phyloP scores from a whole-genome alignment of 2,888 invertebrate genomes.

The Seira musarum region DNA sequence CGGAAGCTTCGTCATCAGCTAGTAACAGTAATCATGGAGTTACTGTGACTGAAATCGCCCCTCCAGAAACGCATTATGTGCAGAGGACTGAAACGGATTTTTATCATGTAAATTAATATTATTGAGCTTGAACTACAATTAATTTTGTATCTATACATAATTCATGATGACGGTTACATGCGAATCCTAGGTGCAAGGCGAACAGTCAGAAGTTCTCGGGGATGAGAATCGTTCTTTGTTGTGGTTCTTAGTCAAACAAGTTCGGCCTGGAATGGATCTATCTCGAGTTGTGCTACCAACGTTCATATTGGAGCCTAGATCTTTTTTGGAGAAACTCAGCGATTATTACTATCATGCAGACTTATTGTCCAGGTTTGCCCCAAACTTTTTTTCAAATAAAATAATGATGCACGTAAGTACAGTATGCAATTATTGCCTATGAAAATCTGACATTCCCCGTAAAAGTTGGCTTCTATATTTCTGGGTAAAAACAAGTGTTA shows the following conservation, averaged over 20 bases:
- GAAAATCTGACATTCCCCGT: no score
- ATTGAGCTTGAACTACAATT: background rate
- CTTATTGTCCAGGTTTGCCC: slow-evolving; percentile 82
- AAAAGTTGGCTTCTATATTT: no score
- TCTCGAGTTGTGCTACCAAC: slow-evolving; percentile 94
- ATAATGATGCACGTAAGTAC: no score
- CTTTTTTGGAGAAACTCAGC: slow-evolving; percentile 92
- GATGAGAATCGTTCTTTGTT: slow-evolving; percentile 96
- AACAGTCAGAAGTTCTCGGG: slow-evolving; percentile 91
- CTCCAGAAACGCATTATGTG: slow-evolving; percentile 55
- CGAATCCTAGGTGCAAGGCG: slow-evolving; percentile 78
- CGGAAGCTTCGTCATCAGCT: slow-evolving; percentile 21
- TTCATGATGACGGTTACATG: no score
- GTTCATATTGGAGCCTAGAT: slow-evolving; percentile 93
- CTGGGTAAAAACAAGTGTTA: no score
- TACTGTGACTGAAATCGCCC: slow-evolving; percentile 28
- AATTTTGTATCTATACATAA: background rate
- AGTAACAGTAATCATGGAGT: slow-evolving; percentile 2
- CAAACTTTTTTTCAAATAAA: no score
- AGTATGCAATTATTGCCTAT: no score
- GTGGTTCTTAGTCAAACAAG: slow-evolving; percentile 95
- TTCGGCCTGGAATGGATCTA: slow-evolving; percentile 88
- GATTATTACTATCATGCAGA: slow-evolving; percentile 97
- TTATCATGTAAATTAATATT: slow-evolving; percentile 58
- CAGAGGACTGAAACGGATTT: slow-evolving; percentile 61